Base-by-base conservation (phyloP, 2,888 invertebrate genomes). In the Tenodera sinensis region DNA sequence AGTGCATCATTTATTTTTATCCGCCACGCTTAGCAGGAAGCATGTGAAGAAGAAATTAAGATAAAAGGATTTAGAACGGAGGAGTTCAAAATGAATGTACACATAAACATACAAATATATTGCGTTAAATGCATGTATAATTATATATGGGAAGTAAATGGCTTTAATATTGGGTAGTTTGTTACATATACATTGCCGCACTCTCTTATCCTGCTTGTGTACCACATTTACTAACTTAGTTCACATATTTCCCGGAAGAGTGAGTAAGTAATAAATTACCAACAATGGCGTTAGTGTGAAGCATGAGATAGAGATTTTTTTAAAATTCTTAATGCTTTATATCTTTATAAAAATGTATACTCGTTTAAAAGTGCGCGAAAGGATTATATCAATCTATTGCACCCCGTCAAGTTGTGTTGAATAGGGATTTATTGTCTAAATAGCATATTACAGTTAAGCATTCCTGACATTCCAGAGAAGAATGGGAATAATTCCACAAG, bases 401-500 rank as follows among this genome's bases (percentile, higher is more conserved):
- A 25, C 0, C 25, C 0, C 6, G 6, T 71, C 54, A 2, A 20
- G 20, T 0, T 20, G 25, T 9, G 20, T 4, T 20, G 25, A 20
- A 20, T 71, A 71, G 4, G 6, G 54, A 71, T 71, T 71, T 71
- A 71, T 71, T 20, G 20, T 2, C 6, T 1, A 71, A 71, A 71
- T 71, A 71, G 20, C 54, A 0, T 71, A 4, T 20, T 71, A 71
- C 54, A 20, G 81, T 30, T 14, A n/a, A 47, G 85, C 85, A 88
- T 88, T 88, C 88, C 88, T 82, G 85, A 71, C 84, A 88, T 88
- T 88, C 88, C 88, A 83, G 28, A 28, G 85, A 88, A 88, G 88
- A 87, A 87, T 83, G 83, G 87, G 30, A 87, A 28, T 87, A 54
- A 87, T 34, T 27, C 27, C 25, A 82, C 83, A 42, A 82, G 82